phyloP scores from a whole-genome alignment of 2,888 invertebrate species.

The Oscheius sp. region DNA sequence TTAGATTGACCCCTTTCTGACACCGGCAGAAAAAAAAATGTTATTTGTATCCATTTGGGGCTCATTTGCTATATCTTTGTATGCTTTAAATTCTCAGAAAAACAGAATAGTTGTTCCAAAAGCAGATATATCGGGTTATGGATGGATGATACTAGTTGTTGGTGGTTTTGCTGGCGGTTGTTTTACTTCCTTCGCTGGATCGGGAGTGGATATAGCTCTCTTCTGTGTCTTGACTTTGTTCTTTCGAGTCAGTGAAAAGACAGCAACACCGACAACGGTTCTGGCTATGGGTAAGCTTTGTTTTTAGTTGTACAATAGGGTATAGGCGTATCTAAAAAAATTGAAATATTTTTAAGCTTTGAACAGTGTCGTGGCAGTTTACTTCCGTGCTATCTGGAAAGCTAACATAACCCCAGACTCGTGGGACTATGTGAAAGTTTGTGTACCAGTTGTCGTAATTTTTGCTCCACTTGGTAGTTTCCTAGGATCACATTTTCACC shows the following conservation, averaged over 20 bases:
- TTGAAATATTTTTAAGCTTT: background rate
- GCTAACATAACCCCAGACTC: background rate
- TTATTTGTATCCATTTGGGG: slow-evolving; percentile 70
- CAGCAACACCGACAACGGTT: slow-evolving; percentile 68
- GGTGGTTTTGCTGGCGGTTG: slow-evolving; percentile 33
- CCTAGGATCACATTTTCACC: slow-evolving; percentile 22
- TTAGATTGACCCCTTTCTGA: slow-evolving; percentile 60
- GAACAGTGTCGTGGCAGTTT: background rate
- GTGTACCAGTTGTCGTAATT: slow-evolving; percentile 13
- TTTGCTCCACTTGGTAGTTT: slow-evolving; percentile 24
- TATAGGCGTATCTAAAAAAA: background rate
- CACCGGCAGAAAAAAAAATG: slow-evolving; percentile 68
- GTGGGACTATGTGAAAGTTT: slow-evolving; percentile 23
- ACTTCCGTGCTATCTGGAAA: slow-evolving; percentile 14
- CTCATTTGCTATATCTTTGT: slow-evolving; percentile 69
- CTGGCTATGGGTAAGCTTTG: slow-evolving; percentile 57
- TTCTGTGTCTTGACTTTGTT: slow-evolving; percentile 58
- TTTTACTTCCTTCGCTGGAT: slow-evolving; percentile 66
- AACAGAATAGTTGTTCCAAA: slow-evolving; percentile 47
- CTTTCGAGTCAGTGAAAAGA: slow-evolving; percentile 59
- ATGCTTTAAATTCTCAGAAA: slow-evolving; percentile 61
- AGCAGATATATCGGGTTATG: background rate
- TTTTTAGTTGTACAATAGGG: too few relatives aligned
- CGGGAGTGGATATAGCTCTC: slow-evolving; percentile 66
- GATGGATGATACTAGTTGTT: background rate